Conservation (phyloP, 2,888 invertebrate genomes). For the Chrysolina americana region DNA sequence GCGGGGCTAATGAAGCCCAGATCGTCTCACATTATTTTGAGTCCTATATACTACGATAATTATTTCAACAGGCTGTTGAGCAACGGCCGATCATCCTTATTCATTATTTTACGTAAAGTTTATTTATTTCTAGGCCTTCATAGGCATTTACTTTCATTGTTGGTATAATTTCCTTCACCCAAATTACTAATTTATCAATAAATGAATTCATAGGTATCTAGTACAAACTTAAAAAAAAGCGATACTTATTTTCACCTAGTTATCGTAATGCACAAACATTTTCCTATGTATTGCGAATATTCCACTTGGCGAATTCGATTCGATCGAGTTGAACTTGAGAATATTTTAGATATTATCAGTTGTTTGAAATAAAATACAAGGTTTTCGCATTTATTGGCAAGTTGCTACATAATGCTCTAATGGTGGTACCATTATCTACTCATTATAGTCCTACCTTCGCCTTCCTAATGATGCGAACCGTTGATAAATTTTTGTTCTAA, state of each 20-base stretch:
- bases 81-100: too few species aligned
- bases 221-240: too few species aligned
- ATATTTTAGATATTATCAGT: background rate
- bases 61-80: too few species aligned
- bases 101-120: too few species aligned
- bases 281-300: background rate
- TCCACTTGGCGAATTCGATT: background rate
- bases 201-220: too few species aligned
- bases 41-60: too few species aligned
- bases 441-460: background rate
- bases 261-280: background rate
- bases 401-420: background rate
- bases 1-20: too few species aligned
- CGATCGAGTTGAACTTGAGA: background rate
- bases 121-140: too few species aligned
- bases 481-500: background rate
- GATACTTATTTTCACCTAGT: background rate
- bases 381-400: slow-evolving; percentile 4
- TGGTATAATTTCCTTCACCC: too few species aligned
- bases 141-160: too few species aligned
- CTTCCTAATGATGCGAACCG: background rate
- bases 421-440: background rate
- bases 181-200: too few species aligned
- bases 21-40: too few species aligned
- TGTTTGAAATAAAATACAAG: slow-evolving; percentile 10